Percentiles rank a stretch among this genome's conserved stretches.
Evolutionary conservation across 2,888 invertebrate species (phyloP).

Genomic region (Augiades crinisus): DNA sequence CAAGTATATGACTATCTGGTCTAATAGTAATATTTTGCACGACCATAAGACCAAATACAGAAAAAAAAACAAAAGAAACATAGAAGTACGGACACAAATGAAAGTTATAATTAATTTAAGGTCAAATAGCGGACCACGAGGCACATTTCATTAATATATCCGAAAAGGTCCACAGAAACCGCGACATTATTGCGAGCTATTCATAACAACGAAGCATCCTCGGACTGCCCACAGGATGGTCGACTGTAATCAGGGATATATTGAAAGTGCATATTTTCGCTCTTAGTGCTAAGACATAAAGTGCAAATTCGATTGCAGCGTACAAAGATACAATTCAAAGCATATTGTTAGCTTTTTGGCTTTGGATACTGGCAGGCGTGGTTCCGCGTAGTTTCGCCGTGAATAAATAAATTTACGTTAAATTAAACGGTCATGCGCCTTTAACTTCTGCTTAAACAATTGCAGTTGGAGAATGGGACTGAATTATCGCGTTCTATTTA

Average conservation of each 20-base stretch:
- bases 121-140: conserved; percentile 4
- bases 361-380: conserved; percentile 14
- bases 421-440: conserved; percentile 23
- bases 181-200: conserved; percentile 24
- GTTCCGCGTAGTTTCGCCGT: conserved; percentile 14
- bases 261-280: conserved; percentile 7
- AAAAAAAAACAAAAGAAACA: background rate
- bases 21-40: too few species aligned
- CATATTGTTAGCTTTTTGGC: conserved; percentile 22
- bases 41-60: too few species aligned
- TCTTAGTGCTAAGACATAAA: background rate
- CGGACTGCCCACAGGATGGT: conserved; percentile 16
- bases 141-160: conserved; percentile 18
- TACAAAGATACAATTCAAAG: conserved; percentile 12
- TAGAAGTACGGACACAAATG: conserved; percentile 2
- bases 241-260: conserved; percentile 15
- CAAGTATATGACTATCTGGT: too few species aligned
- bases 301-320: conserved; percentile 2
- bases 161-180: conserved; percentile 17
- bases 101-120: conserved; percentile 14
- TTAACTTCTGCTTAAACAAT: conserved; percentile 20
- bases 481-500: conserved; percentile 22
- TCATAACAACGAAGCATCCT: conserved; percentile 18
- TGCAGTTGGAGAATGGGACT: conserved; percentile 11
- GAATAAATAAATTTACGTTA: conserved; percentile 22